Conservation (phyloP, 2,797 vertebrate genomes). For the Hyperoplus lanceolatus region DNA sequence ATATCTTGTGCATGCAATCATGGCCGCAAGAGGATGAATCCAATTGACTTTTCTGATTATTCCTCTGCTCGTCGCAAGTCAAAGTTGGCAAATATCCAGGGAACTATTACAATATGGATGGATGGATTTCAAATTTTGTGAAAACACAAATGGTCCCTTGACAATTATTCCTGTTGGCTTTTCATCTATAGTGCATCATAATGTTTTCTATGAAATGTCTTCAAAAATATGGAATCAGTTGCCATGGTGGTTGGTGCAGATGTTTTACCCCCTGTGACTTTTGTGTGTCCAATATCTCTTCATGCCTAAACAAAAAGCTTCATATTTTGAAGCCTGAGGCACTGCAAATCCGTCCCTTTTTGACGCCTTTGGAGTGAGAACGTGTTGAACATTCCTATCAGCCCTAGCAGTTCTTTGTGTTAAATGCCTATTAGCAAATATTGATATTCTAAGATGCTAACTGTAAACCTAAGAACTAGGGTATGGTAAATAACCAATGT, state of each 20-base stretch:
- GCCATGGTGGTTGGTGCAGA: not conserved
- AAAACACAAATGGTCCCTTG: not conserved
- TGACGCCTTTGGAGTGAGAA: no score
- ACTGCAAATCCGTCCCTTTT: no score
- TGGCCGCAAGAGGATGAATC: not conserved
- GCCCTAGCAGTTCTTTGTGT: not conserved
- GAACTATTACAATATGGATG: not conserved
- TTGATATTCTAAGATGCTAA: not conserved
- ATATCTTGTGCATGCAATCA: not conserved
- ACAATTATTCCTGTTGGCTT: not conserved
- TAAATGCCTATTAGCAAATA: not conserved
- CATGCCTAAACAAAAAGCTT: no score
- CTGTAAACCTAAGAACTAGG: not conserved
- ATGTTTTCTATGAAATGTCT: not conserved
- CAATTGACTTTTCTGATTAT: not conserved
- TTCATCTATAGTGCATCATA: not conserved
- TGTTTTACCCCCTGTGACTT: no score
- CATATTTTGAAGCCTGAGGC: no score
- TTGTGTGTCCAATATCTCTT: no score
- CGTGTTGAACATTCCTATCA: not conserved
- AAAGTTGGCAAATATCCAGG: not conserved
- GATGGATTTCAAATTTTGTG: not conserved
- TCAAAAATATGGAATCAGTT: not conserved
- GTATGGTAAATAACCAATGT: not conserved
- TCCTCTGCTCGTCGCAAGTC: not conserved